A percentile compares a stretch with the other conserved stretches of the same genome.
These are phyloP conservation scores for Glomeris maerens DNA, from an alignment of 1,140 invertebrate genomes.

Conservation along the genomic window DNA sequence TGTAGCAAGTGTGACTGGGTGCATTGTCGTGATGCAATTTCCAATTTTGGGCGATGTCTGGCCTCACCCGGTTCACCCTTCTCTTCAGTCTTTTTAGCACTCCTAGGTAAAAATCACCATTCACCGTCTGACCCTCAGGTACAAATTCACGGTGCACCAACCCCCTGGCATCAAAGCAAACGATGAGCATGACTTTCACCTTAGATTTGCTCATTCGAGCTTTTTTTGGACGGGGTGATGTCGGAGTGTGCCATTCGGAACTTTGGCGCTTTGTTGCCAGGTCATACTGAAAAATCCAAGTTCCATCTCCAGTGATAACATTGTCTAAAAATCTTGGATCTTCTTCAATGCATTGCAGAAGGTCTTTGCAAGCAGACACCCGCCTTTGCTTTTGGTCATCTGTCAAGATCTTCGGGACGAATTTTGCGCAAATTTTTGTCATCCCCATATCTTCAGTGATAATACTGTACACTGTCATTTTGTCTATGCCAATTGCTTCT, in stretches of 20 bases:
- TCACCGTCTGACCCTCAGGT: constrained; percentile 20
- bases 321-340: constrained; percentile 8
- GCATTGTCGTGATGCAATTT: constrained; percentile 12
- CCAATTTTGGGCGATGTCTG: constrained; percentile 6
- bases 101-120: constrained; percentile 8
- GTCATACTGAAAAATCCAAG: constrained; percentile 22
- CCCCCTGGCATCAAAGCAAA: constrained; percentile 22
- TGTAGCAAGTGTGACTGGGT: constrained; percentile 9
- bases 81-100: constrained; percentile 4
- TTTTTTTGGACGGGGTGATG: constrained; percentile 21
- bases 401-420: no score
- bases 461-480: not conserved
- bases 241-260: constrained; percentile 16
- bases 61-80: not conserved
- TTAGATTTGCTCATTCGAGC: no score
- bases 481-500: not conserved
- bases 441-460: no score
- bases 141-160: constrained; percentile 24
- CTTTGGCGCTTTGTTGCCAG: constrained; percentile 20
- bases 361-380: no score
- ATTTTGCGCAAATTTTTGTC: no score
- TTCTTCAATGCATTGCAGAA: no score
- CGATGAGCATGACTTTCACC: constrained; percentile 25
- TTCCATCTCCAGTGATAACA: constrained; percentile 15
- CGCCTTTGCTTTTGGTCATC: no score